Percentiles rank a stretch among this genome's conserved stretches.
Evolutionary conservation across 2,888 invertebrate species (phyloP).

Genomic region (Epicampocera succincta): DNA sequence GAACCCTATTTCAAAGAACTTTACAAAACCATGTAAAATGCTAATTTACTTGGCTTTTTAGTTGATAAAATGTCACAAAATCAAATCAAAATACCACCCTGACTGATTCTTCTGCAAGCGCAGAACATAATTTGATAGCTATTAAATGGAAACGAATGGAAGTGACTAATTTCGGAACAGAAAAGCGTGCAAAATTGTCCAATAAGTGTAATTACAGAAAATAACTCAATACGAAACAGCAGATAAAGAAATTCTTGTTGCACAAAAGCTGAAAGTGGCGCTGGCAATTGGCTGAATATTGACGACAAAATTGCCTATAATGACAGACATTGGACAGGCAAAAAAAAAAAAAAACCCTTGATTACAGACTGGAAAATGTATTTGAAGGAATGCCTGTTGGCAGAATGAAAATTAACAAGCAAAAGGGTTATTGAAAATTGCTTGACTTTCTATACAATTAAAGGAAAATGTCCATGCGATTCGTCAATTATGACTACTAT

Average conservation of each 20-base stretch:
- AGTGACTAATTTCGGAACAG: conserved; percentile 50
- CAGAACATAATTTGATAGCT: conserved; percentile 5
- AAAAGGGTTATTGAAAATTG: conserved; percentile 30
- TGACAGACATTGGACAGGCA: conserved; percentile 48
- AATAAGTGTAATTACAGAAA: conserved; percentile 61
- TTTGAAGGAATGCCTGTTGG: conserved; percentile 33
- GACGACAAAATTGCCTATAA: conserved; percentile 66
- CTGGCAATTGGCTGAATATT: conserved; percentile 46
- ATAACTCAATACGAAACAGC: conserved; percentile 49
- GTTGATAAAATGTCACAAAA: conserved; percentile 60
- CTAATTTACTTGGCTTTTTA: conserved; percentile 47
- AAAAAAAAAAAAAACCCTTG: conserved; percentile 24
- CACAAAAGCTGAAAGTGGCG: conserved; percentile 2
- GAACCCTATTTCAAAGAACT: no score
- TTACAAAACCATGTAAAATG: conserved; percentile 1
- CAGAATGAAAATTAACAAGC: conserved; percentile 11
- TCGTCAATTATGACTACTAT: conserved; percentile 50
- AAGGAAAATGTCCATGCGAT: conserved; percentile 38
- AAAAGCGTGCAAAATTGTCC: conserved; percentile 67
- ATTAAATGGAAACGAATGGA: conserved; percentile 3
- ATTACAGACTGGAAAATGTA: conserved; percentile 8
- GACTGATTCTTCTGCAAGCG: neutral
- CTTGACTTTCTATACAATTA: conserved; percentile 31
- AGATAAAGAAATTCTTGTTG: conserved; percentile 1
- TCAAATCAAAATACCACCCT: conserved; percentile 48